phyloP scores from a whole-genome alignment of 2,113 vertebrate species.

The Ageneiosus marmoratus region DNA sequence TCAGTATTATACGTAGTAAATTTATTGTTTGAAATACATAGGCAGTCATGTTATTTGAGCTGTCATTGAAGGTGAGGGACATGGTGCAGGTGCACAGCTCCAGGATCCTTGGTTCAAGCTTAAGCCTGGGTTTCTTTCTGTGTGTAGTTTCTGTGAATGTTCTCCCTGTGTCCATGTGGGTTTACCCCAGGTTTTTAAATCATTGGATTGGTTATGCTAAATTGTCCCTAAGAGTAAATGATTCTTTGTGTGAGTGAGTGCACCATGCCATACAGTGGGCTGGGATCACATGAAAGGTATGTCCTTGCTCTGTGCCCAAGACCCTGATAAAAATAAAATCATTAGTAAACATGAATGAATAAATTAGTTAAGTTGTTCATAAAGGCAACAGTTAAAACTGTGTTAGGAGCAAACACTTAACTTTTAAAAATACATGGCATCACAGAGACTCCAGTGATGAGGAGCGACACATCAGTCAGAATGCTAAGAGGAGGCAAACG shows the following conservation, averaged over 20 bases:
- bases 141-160: background rate
- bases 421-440: background rate
- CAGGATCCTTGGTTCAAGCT: background rate
- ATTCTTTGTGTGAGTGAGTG: background rate
- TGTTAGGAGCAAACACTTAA: background rate
- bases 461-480: conserved; percentile 58
- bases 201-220: background rate
- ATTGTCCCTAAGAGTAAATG: background rate
- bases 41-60: background rate
- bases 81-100: background rate
- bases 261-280: background rate
- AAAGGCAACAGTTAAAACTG: background rate
- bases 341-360: background rate
- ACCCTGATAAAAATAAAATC: background rate
- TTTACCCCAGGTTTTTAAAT: background rate
- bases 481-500: conserved; percentile 24
- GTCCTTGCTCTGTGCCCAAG: background rate
- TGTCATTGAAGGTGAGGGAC: background rate
- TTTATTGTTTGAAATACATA: background rate
- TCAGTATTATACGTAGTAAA: background rate
- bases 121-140: background rate
- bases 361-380: background rate
- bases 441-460: conserved; percentile 84
- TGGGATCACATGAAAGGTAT: background rate
- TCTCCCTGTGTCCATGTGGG: background rate